phyloP scores from a whole-genome alignment of 2,888 invertebrate species.

The Helobdella robusta region DNA sequence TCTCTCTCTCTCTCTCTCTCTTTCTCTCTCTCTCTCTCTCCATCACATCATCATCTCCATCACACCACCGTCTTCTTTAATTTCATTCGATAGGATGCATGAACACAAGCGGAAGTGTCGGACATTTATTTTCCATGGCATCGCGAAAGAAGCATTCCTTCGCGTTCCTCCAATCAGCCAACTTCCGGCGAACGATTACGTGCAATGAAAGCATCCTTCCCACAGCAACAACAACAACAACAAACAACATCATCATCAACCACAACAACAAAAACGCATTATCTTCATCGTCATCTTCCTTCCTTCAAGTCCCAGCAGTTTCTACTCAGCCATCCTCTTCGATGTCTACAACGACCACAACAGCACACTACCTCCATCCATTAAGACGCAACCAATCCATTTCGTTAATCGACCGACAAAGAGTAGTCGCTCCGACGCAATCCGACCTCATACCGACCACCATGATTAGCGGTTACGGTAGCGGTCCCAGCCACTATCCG shows the following conservation, averaged over 20 bases:
- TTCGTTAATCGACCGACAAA: constrained; percentile 18
- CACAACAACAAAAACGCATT: not conserved
- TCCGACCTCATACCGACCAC: not conserved
- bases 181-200: constrained; percentile 18
- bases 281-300: not conserved
- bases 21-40: too few species aligned
- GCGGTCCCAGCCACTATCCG: not conserved
- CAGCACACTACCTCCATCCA: not conserved
- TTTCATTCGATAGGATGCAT: too few species aligned
- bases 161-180: constrained; percentile 18
- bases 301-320: not conserved
- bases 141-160: constrained; percentile 20
- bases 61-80: too few species aligned
- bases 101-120: constrained; percentile 21
- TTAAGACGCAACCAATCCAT: not conserved
- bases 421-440: constrained; percentile 13
- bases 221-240: not conserved
- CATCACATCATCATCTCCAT: too few species aligned
- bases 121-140: constrained; percentile 22
- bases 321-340: not conserved
- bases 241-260: not conserved
- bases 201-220: not conserved
- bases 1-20: too few species aligned
- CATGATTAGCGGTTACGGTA: not conserved
- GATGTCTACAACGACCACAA: not conserved